A percentile compares a stretch with the other conserved stretches of the same genome.
phyloP scores from a whole-genome alignment of 2,888 invertebrate genomes.

The Tetranychus truncatus region DNA sequence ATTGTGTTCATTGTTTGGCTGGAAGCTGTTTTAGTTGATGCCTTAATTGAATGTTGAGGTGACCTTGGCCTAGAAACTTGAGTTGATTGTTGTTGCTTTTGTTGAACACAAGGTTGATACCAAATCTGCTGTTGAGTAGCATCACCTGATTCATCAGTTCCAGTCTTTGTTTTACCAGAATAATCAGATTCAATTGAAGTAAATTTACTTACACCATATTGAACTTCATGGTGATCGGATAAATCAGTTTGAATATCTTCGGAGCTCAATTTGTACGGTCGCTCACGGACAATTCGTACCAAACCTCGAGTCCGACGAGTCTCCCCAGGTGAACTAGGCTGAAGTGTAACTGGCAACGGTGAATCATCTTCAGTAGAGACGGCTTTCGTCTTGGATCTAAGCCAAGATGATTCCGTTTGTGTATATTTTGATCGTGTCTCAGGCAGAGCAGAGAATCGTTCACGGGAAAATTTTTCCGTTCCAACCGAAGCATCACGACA shows the following conservation, averaged over 20 bases:
- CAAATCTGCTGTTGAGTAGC: no score
- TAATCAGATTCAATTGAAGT: no score
- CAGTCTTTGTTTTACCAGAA: neutral
- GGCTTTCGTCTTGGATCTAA: neutral
- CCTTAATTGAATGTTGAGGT: neutral
- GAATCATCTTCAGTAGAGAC: neutral
- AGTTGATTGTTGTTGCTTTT: neutral
- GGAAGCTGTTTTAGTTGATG: no score
- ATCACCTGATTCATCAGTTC: neutral
- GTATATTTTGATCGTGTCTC: conserved; percentile 4
- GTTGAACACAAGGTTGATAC: neutral
- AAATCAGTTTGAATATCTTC: neutral
- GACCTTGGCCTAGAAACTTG: neutral
- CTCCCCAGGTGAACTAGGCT: neutral
- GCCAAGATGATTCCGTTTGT: conserved; percentile 2
- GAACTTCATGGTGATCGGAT: neutral
- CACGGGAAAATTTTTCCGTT: neutral
- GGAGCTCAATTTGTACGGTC: neutral
- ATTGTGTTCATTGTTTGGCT: no score
- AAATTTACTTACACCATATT: no score
- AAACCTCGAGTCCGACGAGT: neutral
- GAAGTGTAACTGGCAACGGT: neutral
- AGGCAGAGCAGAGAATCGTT: neutral
- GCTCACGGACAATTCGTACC: neutral
- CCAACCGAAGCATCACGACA: conserved; percentile 7